Evolutionary conservation across 1,140 invertebrate species (phyloP).

Genomic region (Trissolcus basalis): DNA sequence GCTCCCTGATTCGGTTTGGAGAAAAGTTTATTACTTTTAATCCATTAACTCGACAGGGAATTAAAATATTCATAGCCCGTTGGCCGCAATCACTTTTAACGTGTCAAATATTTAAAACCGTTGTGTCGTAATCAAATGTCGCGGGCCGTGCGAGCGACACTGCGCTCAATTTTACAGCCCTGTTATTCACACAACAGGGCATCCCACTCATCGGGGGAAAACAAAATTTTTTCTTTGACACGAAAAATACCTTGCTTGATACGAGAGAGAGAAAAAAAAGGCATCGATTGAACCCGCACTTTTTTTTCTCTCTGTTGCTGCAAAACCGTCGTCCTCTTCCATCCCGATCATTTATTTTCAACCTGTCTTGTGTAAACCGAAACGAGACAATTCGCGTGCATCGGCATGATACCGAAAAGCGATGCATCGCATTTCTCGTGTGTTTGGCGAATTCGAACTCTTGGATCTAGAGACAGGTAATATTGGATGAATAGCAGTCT

Average conservation of each 20-base stretch:
- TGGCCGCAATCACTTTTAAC: slow-evolving; percentile 6
- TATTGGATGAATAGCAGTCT: slow-evolving; percentile 51
- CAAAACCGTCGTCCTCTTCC: too few species aligned
- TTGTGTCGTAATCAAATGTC: slow-evolving; percentile 4
- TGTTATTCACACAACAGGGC: slow-evolving; percentile 32
- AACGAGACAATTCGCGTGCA: slow-evolving; percentile 28
- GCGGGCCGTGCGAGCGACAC: neutral
- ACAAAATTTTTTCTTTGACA: slow-evolving; percentile 41
- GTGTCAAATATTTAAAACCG: slow-evolving; percentile 15
- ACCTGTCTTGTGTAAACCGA: slow-evolving; percentile 14
- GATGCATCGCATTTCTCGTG: slow-evolving; percentile 38
- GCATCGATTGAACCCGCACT: slow-evolving; percentile 46
- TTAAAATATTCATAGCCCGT: slow-evolving; percentile 14
- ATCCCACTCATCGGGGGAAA: slow-evolving; percentile 14
- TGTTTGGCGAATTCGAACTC: slow-evolving; percentile 30
- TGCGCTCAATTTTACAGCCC: slow-evolving; percentile 23
- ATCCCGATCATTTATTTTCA: neutral
- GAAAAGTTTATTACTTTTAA: slow-evolving; percentile 1
- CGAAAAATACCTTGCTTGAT: slow-evolving; percentile 19
- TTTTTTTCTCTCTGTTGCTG: slow-evolving; percentile 24
- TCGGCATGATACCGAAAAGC: slow-evolving; percentile 28
- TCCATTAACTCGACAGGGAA: neutral
- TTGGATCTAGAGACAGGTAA: slow-evolving; percentile 40
- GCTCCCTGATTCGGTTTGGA: too few species aligned
- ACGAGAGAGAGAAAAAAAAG: neutral